Percentiles rank a stretch among this genome's conserved stretches.
Evolutionary conservation across 1,140 invertebrate species (phyloP).

Genomic region (Drosophila lowei): DNA sequence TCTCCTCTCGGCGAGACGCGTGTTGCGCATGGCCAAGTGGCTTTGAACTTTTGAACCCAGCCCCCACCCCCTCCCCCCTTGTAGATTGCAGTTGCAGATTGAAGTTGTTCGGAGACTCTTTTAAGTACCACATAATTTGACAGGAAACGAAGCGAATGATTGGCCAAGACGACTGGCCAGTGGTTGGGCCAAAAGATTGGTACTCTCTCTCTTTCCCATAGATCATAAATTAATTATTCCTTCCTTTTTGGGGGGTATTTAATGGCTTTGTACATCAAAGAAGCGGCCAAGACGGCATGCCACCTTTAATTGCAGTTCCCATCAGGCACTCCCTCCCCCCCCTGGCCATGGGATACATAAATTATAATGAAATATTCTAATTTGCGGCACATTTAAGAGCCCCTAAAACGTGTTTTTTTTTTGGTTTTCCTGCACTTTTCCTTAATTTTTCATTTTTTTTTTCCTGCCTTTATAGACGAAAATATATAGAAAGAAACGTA

Average conservation of each 20-base stretch:
- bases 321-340: too few species aligned
- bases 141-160: slow-evolving; percentile 35
- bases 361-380: slow-evolving; percentile 69
- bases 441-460: slow-evolving; percentile 19
- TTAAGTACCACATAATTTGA: slow-evolving; percentile 69
- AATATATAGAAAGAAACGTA: too few species aligned
- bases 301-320: slow-evolving; percentile 34
- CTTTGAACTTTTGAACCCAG: slow-evolving; percentile 46
- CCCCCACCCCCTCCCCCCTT: slow-evolving; percentile 14
- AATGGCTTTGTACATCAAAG: slow-evolving; percentile 52
- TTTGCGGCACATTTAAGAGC: slow-evolving; percentile 46
- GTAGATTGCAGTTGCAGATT: slow-evolving; percentile 28
- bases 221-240: slow-evolving; percentile 43
- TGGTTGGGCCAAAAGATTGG: too few species aligned
- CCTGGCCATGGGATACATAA: slow-evolving; percentile 42
- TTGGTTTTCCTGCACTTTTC: slow-evolving; percentile 23
- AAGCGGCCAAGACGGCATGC: slow-evolving; percentile 10
- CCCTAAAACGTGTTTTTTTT: slow-evolving; percentile 38
- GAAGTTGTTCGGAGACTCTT: too few species aligned
- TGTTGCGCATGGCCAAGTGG: slow-evolving; percentile 66
- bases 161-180: neutral
- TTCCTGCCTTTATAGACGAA: slow-evolving; percentile 45
- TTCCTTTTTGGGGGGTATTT: neutral
- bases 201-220: neutral
- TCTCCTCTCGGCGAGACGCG: slow-evolving; percentile 42